phyloP scores from a whole-genome alignment of 2,888 invertebrate genomes.

The Drosophila mimica region DNA sequence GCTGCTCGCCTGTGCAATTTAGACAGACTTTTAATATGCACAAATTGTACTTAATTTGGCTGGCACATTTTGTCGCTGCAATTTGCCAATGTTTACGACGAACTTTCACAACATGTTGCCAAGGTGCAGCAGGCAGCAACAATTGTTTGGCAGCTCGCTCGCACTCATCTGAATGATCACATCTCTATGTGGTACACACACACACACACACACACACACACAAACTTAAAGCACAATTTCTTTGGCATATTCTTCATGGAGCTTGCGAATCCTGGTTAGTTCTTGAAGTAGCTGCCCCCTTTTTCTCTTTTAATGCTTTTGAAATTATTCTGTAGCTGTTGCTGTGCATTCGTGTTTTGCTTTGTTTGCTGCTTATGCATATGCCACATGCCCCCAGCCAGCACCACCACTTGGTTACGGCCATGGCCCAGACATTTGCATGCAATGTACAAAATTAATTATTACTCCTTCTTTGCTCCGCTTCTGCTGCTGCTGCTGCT shows the following conservation, averaged over 20 bases:
- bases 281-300: conserved; percentile 4
- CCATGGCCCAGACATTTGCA: conserved; percentile 75
- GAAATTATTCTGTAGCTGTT: conserved; percentile 23
- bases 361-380: conserved; percentile 72
- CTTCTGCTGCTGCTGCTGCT: neutral
- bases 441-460: conserved; percentile 83
- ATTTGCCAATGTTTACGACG: conserved; percentile 58
- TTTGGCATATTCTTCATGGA: neutral
- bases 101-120: conserved; percentile 76
- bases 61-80: conserved; percentile 78
- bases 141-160: conserved; percentile 26
- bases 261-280: neutral
- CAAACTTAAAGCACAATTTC: neutral
- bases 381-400: conserved; percentile 59
- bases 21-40: conserved; percentile 76
- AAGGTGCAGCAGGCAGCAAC: conserved; percentile 43
- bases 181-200: neutral
- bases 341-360: conserved; percentile 44
- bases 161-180: neutral
- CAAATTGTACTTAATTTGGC: conserved; percentile 78
- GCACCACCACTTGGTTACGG: conserved; percentile 17
- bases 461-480: conserved; percentile 68
- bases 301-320: conserved; percentile 18
- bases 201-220: neutral
- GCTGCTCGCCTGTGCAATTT: conserved; percentile 65